phyloP scores from a whole-genome alignment of 2,113 vertebrate species.

The Psilopogon haemacephalus region DNA sequence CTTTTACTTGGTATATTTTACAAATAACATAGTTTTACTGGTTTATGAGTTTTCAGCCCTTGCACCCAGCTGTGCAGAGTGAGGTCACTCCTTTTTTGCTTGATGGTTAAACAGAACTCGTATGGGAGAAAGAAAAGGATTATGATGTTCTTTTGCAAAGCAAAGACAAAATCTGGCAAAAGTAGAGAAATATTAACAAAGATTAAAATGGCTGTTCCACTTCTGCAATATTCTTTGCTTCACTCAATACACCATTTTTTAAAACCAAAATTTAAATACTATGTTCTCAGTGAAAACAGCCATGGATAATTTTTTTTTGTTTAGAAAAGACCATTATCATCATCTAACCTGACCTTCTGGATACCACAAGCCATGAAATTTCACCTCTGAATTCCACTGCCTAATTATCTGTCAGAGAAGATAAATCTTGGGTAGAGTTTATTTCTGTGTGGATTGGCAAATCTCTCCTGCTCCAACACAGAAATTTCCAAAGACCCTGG shows the following conservation, averaged over 20 bases:
- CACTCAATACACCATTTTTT: not conserved
- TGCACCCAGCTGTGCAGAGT: not conserved
- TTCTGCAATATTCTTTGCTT: not conserved
- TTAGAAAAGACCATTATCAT: not conserved
- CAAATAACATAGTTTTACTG: not conserved
- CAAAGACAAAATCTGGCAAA: not conserved
- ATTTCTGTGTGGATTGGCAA: constrained; percentile 17
- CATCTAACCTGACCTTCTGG: not conserved
- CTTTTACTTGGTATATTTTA: not conserved
- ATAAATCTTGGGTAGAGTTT: not conserved
- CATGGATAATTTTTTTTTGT: not conserved
- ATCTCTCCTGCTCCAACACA: not conserved
- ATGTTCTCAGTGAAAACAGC: not conserved
- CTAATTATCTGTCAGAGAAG: not conserved
- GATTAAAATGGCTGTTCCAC: not conserved
- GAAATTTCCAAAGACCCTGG: not conserved
- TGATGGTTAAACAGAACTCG: not conserved
- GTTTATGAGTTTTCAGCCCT: not conserved
- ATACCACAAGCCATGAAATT: not conserved
- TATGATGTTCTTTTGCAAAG: not conserved
- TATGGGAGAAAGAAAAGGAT: not conserved
- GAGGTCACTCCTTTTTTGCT: not conserved
- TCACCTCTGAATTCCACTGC: not conserved
- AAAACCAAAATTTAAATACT: not conserved
- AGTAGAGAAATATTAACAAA: not conserved